Evolutionary conservation across 2,888 invertebrate species (phyloP).

Genomic region (Pyrochroa serraticornis): DNA sequence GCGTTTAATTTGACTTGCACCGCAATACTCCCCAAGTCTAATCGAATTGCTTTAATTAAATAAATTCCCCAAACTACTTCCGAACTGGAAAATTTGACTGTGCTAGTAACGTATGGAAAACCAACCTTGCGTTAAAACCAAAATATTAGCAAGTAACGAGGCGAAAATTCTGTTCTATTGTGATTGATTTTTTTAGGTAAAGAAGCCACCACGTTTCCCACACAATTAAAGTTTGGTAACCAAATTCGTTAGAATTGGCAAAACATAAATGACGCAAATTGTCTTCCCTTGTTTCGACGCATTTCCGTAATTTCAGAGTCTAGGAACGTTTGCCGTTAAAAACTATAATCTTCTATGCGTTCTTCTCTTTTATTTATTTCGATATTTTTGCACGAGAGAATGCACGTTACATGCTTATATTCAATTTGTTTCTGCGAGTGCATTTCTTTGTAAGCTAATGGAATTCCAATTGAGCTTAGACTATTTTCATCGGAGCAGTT

Average conservation of each 20-base stretch:
- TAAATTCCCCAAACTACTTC: too few relatives aligned
- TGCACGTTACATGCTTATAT: background rate
- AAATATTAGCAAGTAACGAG: background rate
- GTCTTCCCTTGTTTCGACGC: constrained; percentile 20
- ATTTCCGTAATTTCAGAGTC: constrained; percentile 32
- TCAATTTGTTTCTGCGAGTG: background rate
- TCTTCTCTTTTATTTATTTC: constrained; percentile 35
- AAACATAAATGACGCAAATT: constrained; percentile 39
- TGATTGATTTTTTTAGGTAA: too few relatives aligned
- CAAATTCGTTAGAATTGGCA: constrained; percentile 36
- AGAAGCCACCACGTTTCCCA: constrained; percentile 12
- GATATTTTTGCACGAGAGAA: constrained; percentile 23
- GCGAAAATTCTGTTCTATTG: background rate
- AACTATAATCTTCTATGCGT: constrained; percentile 32
- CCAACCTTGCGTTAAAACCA: background rate
- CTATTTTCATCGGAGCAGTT: too few relatives aligned
- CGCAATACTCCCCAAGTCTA: too few relatives aligned
- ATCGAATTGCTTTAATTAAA: too few relatives aligned
- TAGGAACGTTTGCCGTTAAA: constrained; percentile 31
- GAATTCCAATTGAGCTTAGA: too few relatives aligned
- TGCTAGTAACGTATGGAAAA: too few relatives aligned
- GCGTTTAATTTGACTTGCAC: too few relatives aligned
- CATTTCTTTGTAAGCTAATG: background rate
- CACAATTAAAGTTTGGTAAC: constrained; percentile 22
- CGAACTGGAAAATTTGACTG: too few relatives aligned